These are phyloP conservation scores for Brenthis daphne DNA, from an alignment of 2,888 invertebrate genomes.

Conservation along the genomic window DNA sequence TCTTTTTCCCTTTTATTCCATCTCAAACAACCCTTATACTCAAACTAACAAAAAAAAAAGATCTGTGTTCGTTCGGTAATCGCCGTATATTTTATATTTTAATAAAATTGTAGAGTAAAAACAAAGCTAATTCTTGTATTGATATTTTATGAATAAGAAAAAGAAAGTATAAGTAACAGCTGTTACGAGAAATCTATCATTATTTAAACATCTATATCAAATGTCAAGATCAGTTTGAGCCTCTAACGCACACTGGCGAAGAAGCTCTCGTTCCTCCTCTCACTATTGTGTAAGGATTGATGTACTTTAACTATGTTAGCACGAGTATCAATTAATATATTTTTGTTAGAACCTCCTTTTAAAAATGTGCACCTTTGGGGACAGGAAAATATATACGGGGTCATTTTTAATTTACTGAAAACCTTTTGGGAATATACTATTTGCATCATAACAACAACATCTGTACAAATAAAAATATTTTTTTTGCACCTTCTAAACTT, in stretches of 20 bases:
- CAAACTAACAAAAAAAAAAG: neutral
- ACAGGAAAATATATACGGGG: no score
- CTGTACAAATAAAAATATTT: no score
- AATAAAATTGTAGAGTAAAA: neutral
- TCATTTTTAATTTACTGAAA: no score
- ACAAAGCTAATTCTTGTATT: constrained; percentile 5
- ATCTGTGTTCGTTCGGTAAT: neutral
- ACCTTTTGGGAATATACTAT: no score
- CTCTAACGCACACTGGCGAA: constrained; percentile 48
- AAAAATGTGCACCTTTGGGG: no score
- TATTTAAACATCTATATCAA: constrained; percentile 44
- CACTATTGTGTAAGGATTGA: constrained; percentile 57
- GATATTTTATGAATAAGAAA: constrained; percentile 7
- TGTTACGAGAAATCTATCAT: constrained; percentile 13
- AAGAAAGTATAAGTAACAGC: constrained; percentile 18
- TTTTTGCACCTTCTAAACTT: no score
- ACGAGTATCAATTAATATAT: constrained; percentile 3
- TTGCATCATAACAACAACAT: no score
- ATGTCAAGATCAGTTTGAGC: constrained; percentile 66
- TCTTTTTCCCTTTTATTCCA: neutral
- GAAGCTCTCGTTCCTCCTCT: constrained; percentile 56
- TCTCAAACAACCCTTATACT: neutral
- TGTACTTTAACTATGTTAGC: constrained; percentile 16
- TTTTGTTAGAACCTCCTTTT: no score
- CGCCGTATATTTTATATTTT: no score